These are phyloP conservation scores for Mormyrops boulengeri DNA, from an alignment of 2,797 vertebrate genomes.

Conservation along the genomic window DNA sequence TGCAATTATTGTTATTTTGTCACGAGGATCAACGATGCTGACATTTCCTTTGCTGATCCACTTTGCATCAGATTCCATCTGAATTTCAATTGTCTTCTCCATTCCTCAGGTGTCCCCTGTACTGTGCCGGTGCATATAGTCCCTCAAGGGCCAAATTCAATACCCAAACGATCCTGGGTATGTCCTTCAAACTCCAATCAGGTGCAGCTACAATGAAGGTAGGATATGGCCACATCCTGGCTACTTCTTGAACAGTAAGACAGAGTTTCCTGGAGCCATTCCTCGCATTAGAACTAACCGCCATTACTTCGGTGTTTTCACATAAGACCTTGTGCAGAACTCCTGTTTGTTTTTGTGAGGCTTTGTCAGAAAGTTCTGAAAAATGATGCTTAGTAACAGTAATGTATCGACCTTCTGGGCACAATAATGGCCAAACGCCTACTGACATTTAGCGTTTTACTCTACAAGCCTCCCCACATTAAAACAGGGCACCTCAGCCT, in stretches of 20 bases:
- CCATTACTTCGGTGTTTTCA: background rate
- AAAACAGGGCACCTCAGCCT: background rate
- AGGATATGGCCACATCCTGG: background rate
- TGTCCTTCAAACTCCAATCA: background rate
- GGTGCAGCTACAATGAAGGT: background rate
- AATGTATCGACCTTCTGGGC: background rate
- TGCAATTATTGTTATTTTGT: constrained; percentile 21
- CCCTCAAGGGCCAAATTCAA: background rate
- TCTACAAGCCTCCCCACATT: background rate
- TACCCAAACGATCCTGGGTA: background rate
- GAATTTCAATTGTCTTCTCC: background rate
- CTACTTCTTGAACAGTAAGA: background rate
- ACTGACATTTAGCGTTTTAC: background rate
- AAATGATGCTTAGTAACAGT: background rate
- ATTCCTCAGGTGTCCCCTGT: background rate
- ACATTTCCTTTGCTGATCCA: constrained; percentile 31
- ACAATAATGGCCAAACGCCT: background rate
- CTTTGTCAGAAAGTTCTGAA: background rate
- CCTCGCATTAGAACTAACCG: background rate
- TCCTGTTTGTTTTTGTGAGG: background rate
- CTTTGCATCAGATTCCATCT: background rate
- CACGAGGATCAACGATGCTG: background rate
- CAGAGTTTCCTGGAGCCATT: background rate
- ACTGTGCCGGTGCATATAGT: background rate
- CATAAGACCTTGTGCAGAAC: background rate